phyloP scores from a whole-genome alignment of 2,113 vertebrate genomes.

The Oriolus oriolus region DNA sequence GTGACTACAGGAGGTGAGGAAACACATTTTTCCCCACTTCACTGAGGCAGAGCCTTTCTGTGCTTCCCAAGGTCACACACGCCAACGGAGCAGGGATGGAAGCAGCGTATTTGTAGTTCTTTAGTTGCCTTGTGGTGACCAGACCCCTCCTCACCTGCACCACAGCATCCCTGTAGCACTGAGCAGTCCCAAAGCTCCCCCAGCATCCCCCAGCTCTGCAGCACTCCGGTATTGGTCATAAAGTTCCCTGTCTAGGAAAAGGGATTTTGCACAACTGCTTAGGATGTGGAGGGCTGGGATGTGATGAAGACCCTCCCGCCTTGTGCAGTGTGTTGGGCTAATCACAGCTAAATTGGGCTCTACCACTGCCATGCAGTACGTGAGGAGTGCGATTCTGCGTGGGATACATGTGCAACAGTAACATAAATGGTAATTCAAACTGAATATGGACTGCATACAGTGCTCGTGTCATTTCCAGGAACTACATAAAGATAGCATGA shows the following conservation, averaged over 20 bases:
- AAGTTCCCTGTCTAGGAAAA: neutral
- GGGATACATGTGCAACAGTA: neutral
- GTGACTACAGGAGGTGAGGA: neutral
- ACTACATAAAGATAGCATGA: neutral
- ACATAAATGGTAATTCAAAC: neutral
- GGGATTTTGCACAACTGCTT: neutral
- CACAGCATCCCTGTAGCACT: fast-evolving
- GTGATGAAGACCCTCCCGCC: neutral
- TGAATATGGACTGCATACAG: neutral
- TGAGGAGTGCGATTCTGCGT: neutral
- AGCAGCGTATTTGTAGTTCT: neutral
- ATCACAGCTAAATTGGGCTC: neutral
- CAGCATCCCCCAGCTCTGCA: neutral
- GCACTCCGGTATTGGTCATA: fast-evolving
- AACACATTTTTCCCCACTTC: neutral
- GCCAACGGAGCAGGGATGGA: neutral
- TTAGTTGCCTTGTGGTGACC: neutral
- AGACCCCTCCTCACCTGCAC: neutral
- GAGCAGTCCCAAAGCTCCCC: neutral
- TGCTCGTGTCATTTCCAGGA: neutral
- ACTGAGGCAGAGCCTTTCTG: neutral
- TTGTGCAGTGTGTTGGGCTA: neutral
- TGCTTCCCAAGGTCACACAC: neutral
- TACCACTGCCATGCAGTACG: neutral
- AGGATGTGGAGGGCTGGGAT: neutral